A percentile compares a stretch with the other conserved stretches of the same genome.
Conservation (phyloP, 2,797 vertebrate species). For the Alca torda region DNA sequence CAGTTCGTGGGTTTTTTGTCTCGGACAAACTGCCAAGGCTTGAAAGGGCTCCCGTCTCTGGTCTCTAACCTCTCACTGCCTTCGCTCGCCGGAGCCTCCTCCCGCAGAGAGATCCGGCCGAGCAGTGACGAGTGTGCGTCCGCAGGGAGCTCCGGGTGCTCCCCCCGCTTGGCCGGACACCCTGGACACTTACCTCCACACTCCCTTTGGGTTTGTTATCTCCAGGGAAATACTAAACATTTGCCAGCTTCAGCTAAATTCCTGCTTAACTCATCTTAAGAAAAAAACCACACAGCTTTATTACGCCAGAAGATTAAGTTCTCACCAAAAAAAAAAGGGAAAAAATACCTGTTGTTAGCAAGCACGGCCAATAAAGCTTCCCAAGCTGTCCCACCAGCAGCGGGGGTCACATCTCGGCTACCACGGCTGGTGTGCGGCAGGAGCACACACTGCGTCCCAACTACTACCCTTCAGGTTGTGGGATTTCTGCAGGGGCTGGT, state of each 20-base stretch:
- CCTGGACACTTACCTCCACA: not conserved
- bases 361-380: not conserved
- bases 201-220: not conserved
- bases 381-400: rapidly evolving
- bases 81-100: not conserved
- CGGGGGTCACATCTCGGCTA: rapidly evolving
- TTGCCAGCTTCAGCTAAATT: not conserved
- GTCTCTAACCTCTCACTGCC: not conserved
- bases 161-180: rapidly evolving
- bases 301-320: not conserved
- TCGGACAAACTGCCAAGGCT: not conserved
- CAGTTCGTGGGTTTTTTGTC: not conserved
- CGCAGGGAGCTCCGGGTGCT: not conserved
- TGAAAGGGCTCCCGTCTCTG: not conserved
- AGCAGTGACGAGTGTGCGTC: rapidly evolving
- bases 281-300: not conserved
- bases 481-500: not conserved
- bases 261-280: not conserved
- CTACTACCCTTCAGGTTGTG: no score
- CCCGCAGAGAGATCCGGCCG: rapidly evolving
- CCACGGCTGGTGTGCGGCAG: rapidly evolving
- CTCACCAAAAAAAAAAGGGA: not conserved
- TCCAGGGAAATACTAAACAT: not conserved
- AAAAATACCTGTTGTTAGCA: not conserved
- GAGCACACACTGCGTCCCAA: not conserved